Conservation (phyloP, 2,888 invertebrate species). For the Heteromurus nitidus region DNA sequence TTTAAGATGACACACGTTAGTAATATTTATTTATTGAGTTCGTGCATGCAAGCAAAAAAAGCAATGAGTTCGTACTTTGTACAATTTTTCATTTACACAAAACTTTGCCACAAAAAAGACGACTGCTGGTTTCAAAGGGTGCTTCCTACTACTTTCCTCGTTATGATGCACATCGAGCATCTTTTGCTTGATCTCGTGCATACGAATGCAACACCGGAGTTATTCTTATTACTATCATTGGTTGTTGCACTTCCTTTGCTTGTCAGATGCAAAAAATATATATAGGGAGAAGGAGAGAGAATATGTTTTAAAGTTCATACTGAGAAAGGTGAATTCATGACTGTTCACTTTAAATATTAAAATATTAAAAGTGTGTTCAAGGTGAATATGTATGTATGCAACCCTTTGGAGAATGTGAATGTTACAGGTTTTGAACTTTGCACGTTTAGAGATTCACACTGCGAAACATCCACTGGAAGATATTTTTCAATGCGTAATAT, state of each 20-base stretch:
- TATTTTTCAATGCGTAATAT: too few species aligned
- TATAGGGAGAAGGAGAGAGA: neutral
- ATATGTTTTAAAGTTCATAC: neutral
- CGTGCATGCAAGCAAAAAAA: neutral
- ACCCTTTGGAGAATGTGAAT: too few species aligned
- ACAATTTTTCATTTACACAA: constrained; percentile 11
- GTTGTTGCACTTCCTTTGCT: constrained; percentile 15
- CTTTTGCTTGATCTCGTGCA: neutral
- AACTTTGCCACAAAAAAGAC: constrained; percentile 16
- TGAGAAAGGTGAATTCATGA: constrained; percentile 36
- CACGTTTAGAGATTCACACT: too few species aligned
- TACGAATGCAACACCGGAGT: neutral
- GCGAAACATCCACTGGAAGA: too few species aligned
- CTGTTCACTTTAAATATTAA: constrained; percentile 1
- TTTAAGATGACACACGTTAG: neutral
- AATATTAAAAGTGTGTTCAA: neutral
- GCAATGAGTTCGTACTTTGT: neutral
- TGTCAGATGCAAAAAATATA: constrained; percentile 20
- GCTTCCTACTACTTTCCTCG: constrained; percentile 17
- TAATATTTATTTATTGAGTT: constrained; percentile 28
- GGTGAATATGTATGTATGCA: neutral
- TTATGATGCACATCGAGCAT: neutral
- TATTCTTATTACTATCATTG: constrained; percentile 1
- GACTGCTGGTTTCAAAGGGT: constrained; percentile 26
- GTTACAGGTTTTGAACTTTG: too few species aligned